Evolutionary conservation across 1,140 invertebrate genomes (phyloP), one percentile per base, ranked within the genome.

Genomic region (Acromyrmex charruanus): DNA sequence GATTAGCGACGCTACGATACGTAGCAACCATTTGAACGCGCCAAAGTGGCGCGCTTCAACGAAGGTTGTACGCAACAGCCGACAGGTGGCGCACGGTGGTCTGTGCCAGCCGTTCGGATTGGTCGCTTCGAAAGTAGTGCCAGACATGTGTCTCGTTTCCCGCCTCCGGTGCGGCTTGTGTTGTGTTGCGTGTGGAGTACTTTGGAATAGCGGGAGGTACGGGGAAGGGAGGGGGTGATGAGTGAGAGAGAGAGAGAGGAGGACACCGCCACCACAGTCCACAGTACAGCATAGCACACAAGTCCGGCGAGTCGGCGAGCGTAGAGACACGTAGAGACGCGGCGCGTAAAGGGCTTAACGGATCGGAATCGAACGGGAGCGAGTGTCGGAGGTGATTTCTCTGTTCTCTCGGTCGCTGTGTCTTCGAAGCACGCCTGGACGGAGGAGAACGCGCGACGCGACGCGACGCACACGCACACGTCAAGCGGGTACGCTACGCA

Each of bases 91-190:
- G 68, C 65, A 28, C 58, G 65, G 28, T 21, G 51, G 61, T 31
- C 21, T 69, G 49, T 74, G 85, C 59, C 35, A 51, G n/a, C n/a
- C 63, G 25, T 63, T 25, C 66, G 28, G 91, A 94, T 94, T 94
- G 93, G 93, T 88, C 86, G 87, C 93, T 94, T 93, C 93, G 92
- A 94, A 94, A 92, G 91, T 93, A 93, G 93, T 91, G 87, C 88
- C 89, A 88, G 89, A 93, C 93, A 94, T 94, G 92, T 94, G 93
- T 94, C 92, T 93, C 89, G 90, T 92, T 92, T 92, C 91, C 90
- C 91, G 91, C 91, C 88, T 91, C 72, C 69, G 80, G 55, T 84
- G 81, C 77, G 88, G 88, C 84, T 90, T 93, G 92, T 93, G 92
- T 93, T 93, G 90, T 92, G 90, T 92, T 89, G 90, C 89, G 91